Evolutionary conservation across 2,113 vertebrate genomes (phyloP).

Genomic region (Barnardius zonarius): DNA sequence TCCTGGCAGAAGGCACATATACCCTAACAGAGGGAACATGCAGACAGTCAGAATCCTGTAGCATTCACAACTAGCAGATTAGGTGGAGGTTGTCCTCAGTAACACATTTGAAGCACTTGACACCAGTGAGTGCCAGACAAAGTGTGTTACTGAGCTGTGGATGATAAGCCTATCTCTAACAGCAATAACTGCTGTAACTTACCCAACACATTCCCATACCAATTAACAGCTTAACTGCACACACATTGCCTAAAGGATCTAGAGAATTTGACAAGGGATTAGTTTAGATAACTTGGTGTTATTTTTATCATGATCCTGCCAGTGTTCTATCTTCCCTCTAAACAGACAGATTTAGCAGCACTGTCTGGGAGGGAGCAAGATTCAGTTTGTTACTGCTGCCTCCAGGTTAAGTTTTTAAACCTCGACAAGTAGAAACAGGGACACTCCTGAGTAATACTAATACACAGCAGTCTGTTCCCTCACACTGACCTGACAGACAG

Average conservation of each 20-base stretch:
- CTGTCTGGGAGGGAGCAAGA: neutral
- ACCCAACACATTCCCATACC: neutral
- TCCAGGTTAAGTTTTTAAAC: neutral
- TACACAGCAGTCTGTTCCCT: neutral
- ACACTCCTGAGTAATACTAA: neutral
- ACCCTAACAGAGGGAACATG: neutral
- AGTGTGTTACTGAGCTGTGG: neutral
- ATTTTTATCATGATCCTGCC: slow-evolving; percentile 54
- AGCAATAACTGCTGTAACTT: slow-evolving; percentile 12
- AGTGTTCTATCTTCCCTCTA: neutral
- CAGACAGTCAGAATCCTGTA: neutral
- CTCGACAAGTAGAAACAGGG: neutral
- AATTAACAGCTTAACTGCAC: neutral
- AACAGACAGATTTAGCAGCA: neutral
- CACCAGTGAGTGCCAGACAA: neutral
- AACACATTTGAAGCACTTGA: neutral
- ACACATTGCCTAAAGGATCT: slow-evolving; percentile 27
- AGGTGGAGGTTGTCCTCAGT: neutral
- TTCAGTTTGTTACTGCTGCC: neutral
- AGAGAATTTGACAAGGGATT: slow-evolving; percentile 62
- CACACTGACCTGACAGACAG: neutral
- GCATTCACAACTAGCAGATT: neutral
- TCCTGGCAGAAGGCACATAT: neutral
- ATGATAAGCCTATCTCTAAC: neutral
- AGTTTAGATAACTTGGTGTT: slow-evolving; percentile 42